Conservation (phyloP, 1,140 invertebrate species). For the Scaptomyza pallida region DNA sequence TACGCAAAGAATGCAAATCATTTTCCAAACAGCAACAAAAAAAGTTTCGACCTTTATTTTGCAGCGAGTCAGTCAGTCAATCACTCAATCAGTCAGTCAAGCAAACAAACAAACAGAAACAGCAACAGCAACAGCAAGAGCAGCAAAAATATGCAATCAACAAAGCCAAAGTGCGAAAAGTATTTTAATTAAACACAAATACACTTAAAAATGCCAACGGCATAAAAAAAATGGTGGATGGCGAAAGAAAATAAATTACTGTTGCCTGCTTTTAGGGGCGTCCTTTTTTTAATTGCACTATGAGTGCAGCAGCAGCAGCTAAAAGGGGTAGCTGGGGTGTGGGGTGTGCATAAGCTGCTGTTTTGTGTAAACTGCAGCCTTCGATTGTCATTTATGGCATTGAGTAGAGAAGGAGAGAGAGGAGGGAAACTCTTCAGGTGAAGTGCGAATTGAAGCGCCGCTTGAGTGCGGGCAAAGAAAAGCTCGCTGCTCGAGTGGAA, state of each 20-base stretch:
- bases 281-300: slow-evolving; percentile 45
- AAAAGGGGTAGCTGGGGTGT: neutral
- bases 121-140: slow-evolving; percentile 4
- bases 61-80: slow-evolving; percentile 6
- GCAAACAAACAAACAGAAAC: slow-evolving; percentile 30
- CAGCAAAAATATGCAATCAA: slow-evolving; percentile 39
- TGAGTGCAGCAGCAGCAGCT: neutral
- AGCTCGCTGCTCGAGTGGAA: slow-evolving; percentile 59
- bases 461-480: slow-evolving; percentile 64
- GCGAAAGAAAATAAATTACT: slow-evolving; percentile 9
- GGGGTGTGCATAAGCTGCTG: neutral
- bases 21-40: slow-evolving; percentile 17
- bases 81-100: slow-evolving; percentile 33
- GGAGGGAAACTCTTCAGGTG: slow-evolving; percentile 52
- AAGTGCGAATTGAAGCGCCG: slow-evolving; percentile 70
- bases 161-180: slow-evolving; percentile 51
- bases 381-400: slow-evolving; percentile 57
- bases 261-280: slow-evolving; percentile 26
- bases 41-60: slow-evolving; percentile 50
- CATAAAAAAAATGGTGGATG: slow-evolving; percentile 12
- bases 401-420: neutral
- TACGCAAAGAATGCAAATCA: slow-evolving; percentile 42
- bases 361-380: slow-evolving; percentile 31
- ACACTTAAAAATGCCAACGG: slow-evolving; percentile 37
- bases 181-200: slow-evolving; percentile 72